These are phyloP conservation scores for Vireo altiloquus DNA, from an alignment of 2,113 vertebrate species.

Conservation along the genomic window DNA sequence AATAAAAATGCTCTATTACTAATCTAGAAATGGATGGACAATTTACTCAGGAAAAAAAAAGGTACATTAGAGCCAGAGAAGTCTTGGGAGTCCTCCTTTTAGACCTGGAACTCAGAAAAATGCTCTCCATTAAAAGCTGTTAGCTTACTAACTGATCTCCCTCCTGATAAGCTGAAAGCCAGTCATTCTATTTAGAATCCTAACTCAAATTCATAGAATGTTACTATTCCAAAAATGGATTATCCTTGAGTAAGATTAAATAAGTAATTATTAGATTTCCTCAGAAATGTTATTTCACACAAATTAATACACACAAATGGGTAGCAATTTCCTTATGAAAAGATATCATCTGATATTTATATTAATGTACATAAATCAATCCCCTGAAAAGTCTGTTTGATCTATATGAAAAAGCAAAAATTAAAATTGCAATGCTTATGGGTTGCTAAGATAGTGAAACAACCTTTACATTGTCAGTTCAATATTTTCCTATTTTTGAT, in stretches of 20 bases:
- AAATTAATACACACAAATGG: not conserved
- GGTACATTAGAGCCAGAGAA: not conserved
- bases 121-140: not conserved
- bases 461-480: not conserved
- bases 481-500: not conserved
- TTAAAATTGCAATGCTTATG: not conserved
- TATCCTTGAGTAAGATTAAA: not conserved
- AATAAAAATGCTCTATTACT: not conserved
- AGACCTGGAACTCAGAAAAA: not conserved
- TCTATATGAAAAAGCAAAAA: not conserved
- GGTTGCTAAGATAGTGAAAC: not conserved
- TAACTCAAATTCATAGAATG: not conserved
- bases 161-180: not conserved
- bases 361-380: not conserved
- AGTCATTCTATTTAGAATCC: not conserved
- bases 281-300: not conserved
- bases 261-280: not conserved
- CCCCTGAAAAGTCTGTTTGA: not conserved
- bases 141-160: not conserved
- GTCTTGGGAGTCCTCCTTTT: not conserved
- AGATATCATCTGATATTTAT: not conserved
- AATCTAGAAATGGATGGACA: not conserved
- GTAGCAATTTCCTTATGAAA: not conserved
- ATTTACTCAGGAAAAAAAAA: not conserved
- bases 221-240: not conserved